Evolutionary conservation across 2,888 invertebrate genomes (phyloP), one percentile per base, ranked within the genome.

Genomic region (Pristionchus mayeri): DNA sequence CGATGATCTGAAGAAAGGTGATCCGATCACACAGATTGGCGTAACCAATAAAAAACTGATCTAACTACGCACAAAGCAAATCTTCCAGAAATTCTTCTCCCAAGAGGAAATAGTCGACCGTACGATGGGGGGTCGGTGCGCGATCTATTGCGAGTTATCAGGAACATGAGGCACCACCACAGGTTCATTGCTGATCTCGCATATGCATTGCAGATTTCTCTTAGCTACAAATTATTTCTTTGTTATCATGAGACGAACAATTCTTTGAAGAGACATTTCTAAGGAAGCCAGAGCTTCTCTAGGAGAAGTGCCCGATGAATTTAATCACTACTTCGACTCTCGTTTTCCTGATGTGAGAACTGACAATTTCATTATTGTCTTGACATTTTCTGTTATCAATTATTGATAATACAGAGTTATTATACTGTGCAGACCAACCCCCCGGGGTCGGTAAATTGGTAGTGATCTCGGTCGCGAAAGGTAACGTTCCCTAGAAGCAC

Each of bases 81-180:
- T 30, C 40, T 54, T 37, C 6, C 24, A 67, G 30, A 37, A 27
- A 18, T 67, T 7, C 1, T 3, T 6, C 7, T 6, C 24, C 7
- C 4, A 24, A 52, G 71, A 13, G 24, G 30, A 4, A 96, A 96
- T 93, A 96, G 97, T 92, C 95, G 98, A 83, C 96, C 96, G 18
- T 99, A 99, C 94, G 95, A 96, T 89, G 97, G 97, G 9, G 83
- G 86, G 63, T 96, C 96, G 91, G 96, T 97, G 27, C 94, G 97
- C 87, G 98, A 99, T 94, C 94, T 99, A 54, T 94, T 99, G 18
- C 94, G 99, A 85, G 98, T 98, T 0, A 95, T 99, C 91, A 94
- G 99, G 92, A 99, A 99, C 94, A 99, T 99, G 85, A 93, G 91
- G 83, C 91, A 92, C 81, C 93, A 93, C 82, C 93, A 92, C 84